phyloP scores from a whole-genome alignment of 2,797 vertebrate species.

The Crenichthys baileyi region DNA sequence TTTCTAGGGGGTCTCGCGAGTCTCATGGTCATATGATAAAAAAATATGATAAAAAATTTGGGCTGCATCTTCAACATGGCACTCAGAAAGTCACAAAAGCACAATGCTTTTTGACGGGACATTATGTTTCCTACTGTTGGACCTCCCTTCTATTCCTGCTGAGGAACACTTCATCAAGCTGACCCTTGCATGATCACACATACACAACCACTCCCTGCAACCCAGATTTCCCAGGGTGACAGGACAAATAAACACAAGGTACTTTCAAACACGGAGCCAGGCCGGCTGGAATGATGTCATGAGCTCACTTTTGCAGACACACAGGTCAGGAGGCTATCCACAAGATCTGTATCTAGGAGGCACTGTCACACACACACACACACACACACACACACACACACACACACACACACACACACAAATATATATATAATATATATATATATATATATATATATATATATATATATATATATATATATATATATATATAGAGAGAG shows the following conservation, averaged over 20 bases:
- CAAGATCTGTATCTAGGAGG: constrained; percentile 41
- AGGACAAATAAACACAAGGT: constrained; percentile 74
- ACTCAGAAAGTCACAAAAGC: constrained; percentile 10
- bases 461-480: no score
- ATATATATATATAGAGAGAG: no score
- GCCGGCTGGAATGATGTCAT: constrained; percentile 66
- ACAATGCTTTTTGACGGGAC: constrained; percentile 19
- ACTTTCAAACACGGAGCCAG: constrained; percentile 57
- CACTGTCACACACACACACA: constrained; percentile 18
- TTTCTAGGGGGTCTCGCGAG: constrained; percentile 35
- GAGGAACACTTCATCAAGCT: constrained; percentile 69
- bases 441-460: no score
- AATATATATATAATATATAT: constrained; percentile 17
- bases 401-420: background rate
- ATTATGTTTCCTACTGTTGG: constrained; percentile 36
- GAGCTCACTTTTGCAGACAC: constrained; percentile 54
- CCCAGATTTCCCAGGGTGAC: constrained; percentile 68
- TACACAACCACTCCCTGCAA: constrained; percentile 38
- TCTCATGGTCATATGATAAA: constrained; percentile 25
- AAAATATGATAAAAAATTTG: constrained; percentile 21
- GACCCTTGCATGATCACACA: constrained; percentile 43
- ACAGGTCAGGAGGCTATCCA: constrained; percentile 45
- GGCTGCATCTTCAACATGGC: constrained; percentile 18
- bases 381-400: constrained; percentile 5
- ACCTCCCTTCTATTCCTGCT: constrained; percentile 41